Percentiles rank a stretch among this genome's conserved stretches.
Conservation (phyloP, 2,888 invertebrate species). For the Pristionchus exspectatus region DNA sequence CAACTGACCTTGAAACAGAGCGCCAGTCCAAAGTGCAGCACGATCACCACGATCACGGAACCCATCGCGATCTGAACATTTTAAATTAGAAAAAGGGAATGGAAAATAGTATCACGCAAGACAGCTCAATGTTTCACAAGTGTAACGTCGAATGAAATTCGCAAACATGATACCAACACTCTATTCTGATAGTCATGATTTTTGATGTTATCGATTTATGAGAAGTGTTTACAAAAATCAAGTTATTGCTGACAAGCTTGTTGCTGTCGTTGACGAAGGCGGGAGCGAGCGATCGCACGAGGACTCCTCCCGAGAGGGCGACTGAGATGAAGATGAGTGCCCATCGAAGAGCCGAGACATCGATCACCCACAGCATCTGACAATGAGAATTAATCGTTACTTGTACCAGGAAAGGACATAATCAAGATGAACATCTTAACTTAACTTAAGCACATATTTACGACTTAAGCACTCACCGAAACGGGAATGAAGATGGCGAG, state of each 20-base stretch:
- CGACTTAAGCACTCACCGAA: slow-evolving; percentile 82
- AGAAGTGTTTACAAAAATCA: neutral
- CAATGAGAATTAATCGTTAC: neutral
- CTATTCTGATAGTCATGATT: too few relatives aligned
- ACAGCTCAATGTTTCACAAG: too few relatives aligned
- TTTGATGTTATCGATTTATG: too few relatives aligned
- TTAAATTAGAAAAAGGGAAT: neutral
- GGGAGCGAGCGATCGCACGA: slow-evolving; percentile 89
- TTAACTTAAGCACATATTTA: neutral
- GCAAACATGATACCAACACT: too few relatives aligned
- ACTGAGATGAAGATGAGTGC: slow-evolving; percentile 89
- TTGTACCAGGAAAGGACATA: neutral
- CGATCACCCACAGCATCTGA: slow-evolving; percentile 90
- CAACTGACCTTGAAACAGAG: slow-evolving; percentile 87
- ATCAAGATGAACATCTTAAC: neutral
- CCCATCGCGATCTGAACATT: slow-evolving; percentile 83
- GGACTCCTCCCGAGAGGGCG: slow-evolving; percentile 89
- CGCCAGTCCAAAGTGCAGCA: slow-evolving; percentile 89
- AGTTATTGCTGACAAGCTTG: slow-evolving; percentile 78
- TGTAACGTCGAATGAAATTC: too few relatives aligned
- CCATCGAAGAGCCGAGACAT: slow-evolving; percentile 89
- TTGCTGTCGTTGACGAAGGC: slow-evolving; percentile 83
- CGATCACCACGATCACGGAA: slow-evolving; percentile 85
- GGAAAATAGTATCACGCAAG: neutral
- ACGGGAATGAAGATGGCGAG: slow-evolving; percentile 94